Percentiles rank a stretch among this genome's conserved stretches.
These are phyloP conservation scores for Blastobasis lacticolella DNA, from an alignment of 2,888 invertebrate genomes.

Conservation along the genomic window DNA sequence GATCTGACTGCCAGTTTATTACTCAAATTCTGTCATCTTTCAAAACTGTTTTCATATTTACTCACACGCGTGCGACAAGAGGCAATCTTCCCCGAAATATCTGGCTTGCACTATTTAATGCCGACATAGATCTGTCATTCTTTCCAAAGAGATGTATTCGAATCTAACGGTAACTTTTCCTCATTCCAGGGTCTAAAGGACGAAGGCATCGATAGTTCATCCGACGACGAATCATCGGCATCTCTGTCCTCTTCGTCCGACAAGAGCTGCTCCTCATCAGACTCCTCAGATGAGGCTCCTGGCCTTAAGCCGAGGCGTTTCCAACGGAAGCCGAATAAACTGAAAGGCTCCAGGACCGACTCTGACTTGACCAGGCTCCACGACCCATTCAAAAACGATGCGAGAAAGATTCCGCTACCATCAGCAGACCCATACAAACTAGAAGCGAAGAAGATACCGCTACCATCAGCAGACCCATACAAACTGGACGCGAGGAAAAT, in stretches of 20 bases:
- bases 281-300: slow-evolving; percentile 57
- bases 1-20: too few relatives aligned
- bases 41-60: too few relatives aligned
- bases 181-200: slow-evolving; percentile 63
- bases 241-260: slow-evolving; percentile 65
- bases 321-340: slow-evolving; percentile 57
- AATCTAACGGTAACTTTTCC: too few relatives aligned
- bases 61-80: too few relatives aligned
- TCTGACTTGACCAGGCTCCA: slow-evolving; percentile 54
- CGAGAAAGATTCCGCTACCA: slow-evolving; percentile 37
- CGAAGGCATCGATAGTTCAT: slow-evolving; percentile 70
- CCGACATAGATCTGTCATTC: too few relatives aligned
- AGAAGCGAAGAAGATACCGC: slow-evolving; percentile 33
- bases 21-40: too few relatives aligned
- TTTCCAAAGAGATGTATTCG: too few relatives aligned
- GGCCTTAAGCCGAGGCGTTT: slow-evolving; percentile 46
- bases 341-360: slow-evolving; percentile 61
- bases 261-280: slow-evolving; percentile 65
- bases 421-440: slow-evolving; percentile 31
- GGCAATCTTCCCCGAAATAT: too few relatives aligned
- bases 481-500: slow-evolving; percentile 36
- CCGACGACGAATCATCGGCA: slow-evolving; percentile 63
- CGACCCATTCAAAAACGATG: slow-evolving; percentile 34
- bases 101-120: too few relatives aligned
- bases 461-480: slow-evolving; percentile 32